Conservation (phyloP, 2,888 invertebrate species). For the Mamestra brassicae region DNA sequence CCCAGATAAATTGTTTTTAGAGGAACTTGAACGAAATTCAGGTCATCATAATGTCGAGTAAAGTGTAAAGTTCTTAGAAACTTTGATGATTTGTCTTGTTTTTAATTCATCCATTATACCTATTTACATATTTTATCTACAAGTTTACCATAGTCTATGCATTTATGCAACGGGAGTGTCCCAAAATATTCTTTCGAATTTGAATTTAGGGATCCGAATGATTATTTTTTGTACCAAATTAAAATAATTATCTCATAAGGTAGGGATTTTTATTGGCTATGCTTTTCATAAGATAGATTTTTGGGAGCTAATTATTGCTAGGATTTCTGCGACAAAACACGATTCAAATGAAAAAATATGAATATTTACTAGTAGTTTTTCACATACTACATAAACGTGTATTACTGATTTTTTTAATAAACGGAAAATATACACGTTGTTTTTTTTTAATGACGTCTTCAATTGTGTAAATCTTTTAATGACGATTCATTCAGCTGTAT, state of each 20-base stretch:
- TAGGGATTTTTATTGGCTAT: not conserved
- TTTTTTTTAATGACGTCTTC: too few relatives aligned
- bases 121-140: not conserved
- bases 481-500: too few relatives aligned
- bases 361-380: too few relatives aligned
- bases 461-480: too few relatives aligned
- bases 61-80: too few relatives aligned
- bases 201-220: slow-evolving; percentile 25
- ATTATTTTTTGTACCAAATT: not conserved
- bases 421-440: too few relatives aligned
- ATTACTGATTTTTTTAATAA: too few relatives aligned
- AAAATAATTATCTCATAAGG: not conserved
- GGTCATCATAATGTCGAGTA: too few relatives aligned
- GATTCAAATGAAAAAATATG: too few relatives aligned
- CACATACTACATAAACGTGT: too few relatives aligned
- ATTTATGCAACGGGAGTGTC: not conserved
- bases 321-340: too few relatives aligned
- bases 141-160: not conserved
- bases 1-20: not conserved
- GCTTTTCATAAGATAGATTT: not conserved
- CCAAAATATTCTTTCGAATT: not conserved
- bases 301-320: not conserved
- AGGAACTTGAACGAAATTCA: not conserved
- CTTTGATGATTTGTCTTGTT: not conserved
- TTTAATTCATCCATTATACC: not conserved